Percentiles rank a stretch among this genome's conserved stretches.
Evolutionary conservation across 2,113 vertebrate genomes (phyloP).

Genomic region (Seriola aureovittata): DNA sequence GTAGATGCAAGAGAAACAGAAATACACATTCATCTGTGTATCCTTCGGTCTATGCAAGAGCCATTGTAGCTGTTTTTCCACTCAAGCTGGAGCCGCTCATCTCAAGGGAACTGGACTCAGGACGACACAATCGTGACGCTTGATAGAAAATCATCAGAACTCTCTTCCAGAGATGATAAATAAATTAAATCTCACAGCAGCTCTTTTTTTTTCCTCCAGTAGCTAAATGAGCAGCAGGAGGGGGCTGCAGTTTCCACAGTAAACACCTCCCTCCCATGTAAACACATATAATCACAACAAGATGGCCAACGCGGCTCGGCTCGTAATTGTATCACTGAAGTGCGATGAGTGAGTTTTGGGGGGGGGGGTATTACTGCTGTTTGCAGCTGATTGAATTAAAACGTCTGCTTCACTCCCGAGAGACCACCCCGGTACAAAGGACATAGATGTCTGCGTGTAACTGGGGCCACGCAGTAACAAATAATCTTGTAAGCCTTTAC

Average conservation of each 20-base stretch:
- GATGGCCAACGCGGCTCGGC: slow-evolving; percentile 73
- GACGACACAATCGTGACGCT: slow-evolving; percentile 47
- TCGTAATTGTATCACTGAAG: slow-evolving; percentile 76
- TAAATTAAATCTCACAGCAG: slow-evolving; percentile 63
- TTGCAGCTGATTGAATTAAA: slow-evolving; percentile 78
- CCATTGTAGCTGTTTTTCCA: slow-evolving; percentile 43
- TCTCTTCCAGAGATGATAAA: slow-evolving; percentile 69
- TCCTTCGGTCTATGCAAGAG: slow-evolving; percentile 32
- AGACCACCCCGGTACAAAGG: slow-evolving; percentile 74
- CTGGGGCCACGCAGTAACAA: slow-evolving; percentile 51
- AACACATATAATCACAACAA: slow-evolving; percentile 83
- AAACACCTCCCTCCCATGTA: slow-evolving; percentile 81
- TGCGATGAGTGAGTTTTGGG: slow-evolving; percentile 72
- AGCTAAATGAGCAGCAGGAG: slow-evolving; percentile 68
- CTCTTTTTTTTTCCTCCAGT: slow-evolving; percentile 62
- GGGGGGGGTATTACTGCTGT: slow-evolving; percentile 54
- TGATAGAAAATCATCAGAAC: slow-evolving; percentile 71
- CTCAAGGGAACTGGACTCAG: slow-evolving; percentile 42
- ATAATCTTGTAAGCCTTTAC: slow-evolving; percentile 59
- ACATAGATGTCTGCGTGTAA: slow-evolving; percentile 51
- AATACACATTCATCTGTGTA: slow-evolving; percentile 12
- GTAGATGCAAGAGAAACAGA: background rate
- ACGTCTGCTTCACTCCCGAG: slow-evolving; percentile 70
- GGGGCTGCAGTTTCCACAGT: slow-evolving; percentile 73
- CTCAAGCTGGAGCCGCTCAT: slow-evolving; percentile 46